A percentile compares a stretch with the other conserved stretches of the same genome.
phyloP scores from a whole-genome alignment of 2,888 invertebrate genomes.

The Lamproptera curius region DNA sequence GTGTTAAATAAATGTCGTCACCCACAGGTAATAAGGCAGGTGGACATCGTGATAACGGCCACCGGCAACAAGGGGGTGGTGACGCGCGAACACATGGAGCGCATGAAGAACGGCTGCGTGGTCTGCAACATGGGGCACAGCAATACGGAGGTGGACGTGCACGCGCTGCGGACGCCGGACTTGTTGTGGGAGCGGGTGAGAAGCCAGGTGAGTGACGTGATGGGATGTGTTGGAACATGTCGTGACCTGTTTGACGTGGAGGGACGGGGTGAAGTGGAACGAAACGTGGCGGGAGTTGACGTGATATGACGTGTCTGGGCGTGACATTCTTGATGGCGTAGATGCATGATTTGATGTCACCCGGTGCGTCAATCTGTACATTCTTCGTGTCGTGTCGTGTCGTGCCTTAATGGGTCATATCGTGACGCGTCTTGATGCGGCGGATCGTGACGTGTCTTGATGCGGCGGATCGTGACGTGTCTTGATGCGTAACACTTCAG shows the following conservation, averaged over 20 bases:
- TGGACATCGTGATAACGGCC: slow-evolving; percentile 98
- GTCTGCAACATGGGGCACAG: slow-evolving; percentile 99
- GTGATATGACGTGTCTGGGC: not conserved
- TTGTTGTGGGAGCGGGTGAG: slow-evolving; percentile 98
- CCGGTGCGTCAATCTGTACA: no score
- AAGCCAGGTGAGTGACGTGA: slow-evolving; percentile 80
- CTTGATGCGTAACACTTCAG: not conserved
- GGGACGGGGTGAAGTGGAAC: no score
- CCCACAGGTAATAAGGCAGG: slow-evolving; percentile 93
- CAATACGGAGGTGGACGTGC: slow-evolving; percentile 95
- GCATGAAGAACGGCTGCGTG: slow-evolving; percentile 97
- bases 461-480: not conserved
- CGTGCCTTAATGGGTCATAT: no score
- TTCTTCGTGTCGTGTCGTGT: no score
- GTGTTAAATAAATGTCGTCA: no score
- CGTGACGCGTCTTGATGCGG: no score
- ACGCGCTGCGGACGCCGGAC: slow-evolving; percentile 94
- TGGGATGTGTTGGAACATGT: not conserved
- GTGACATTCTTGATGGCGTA: no score
- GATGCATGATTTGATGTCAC: not conserved
- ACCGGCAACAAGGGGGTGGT: slow-evolving; percentile 99
- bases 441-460: not conserved
- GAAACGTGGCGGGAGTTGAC: not conserved
- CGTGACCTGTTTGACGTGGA: no score
- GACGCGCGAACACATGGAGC: slow-evolving; percentile 96